phyloP scores from a whole-genome alignment of 2,113 vertebrate genomes.

The Gymnobelideus leadbeateri region DNA sequence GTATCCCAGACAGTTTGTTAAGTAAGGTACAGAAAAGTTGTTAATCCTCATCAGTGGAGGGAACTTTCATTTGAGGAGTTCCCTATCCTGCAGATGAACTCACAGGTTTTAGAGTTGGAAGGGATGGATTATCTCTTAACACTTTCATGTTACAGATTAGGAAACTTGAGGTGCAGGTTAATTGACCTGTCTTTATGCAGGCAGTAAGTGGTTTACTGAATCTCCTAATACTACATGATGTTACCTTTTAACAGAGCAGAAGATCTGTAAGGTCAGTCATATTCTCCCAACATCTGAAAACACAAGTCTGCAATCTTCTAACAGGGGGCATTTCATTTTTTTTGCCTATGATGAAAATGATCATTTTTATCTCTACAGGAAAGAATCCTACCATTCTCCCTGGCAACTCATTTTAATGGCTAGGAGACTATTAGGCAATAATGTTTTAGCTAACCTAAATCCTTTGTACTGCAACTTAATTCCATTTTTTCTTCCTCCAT shows the following conservation, averaged over 20 bases:
- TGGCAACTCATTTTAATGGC: not conserved
- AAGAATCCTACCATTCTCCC: not conserved
- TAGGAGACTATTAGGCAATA: not conserved
- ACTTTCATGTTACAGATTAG: not conserved
- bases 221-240: not conserved
- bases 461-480: conserved; percentile 29
- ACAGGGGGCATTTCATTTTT: not conserved
- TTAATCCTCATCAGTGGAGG: not conserved
- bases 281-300: not conserved
- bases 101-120: not conserved
- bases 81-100: not conserved
- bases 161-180: not conserved
- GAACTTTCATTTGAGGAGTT: not conserved
- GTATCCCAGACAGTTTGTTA: not conserved
- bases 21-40: not conserved
- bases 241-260: not conserved
- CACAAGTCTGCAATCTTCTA: not conserved
- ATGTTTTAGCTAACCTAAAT: conserved; percentile 25
- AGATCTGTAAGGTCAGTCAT: not conserved
- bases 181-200: not conserved
- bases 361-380: not conserved
- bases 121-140: not conserved
- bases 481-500: not conserved
- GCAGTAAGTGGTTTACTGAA: not conserved
- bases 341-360: not conserved